A percentile compares a stretch with the other conserved stretches of the same genome.
Evolutionary conservation across 1,140 invertebrate genomes (phyloP).

Genomic region (Drosophila melanica): DNA sequence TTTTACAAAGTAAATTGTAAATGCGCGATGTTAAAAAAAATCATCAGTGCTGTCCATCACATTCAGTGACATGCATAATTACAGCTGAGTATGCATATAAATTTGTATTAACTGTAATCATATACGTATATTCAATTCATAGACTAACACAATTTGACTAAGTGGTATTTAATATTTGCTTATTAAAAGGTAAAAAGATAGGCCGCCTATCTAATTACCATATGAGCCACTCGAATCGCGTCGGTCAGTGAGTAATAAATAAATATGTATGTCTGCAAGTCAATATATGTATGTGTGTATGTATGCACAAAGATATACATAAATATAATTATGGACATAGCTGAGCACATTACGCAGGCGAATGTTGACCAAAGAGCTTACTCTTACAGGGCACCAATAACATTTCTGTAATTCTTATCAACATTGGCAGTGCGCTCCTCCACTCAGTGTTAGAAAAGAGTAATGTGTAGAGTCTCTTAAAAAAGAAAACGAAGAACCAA

Average conservation of each 20-base stretch:
- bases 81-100: not conserved
- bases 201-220: not conserved
- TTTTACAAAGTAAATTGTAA: not conserved
- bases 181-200: not conserved
- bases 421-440: not conserved
- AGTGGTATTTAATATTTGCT: not conserved
- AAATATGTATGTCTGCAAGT: no score
- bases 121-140: not conserved
- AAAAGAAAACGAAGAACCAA: not conserved
- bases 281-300: not conserved
- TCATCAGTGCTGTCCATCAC: slow-evolving; percentile 1
- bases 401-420: slow-evolving; percentile 4
- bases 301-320: not conserved
- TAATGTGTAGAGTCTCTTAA: slow-evolving; percentile 12
- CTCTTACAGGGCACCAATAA: not conserved
- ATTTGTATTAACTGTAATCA: not conserved
- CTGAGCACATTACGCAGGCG: not conserved
- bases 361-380: slow-evolving; percentile 17
- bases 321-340: not conserved
- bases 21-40: not conserved
- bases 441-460: not conserved
- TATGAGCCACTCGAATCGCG: not conserved
- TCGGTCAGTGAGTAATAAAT: slow-evolving; percentile 14
- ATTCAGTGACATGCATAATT: not conserved
- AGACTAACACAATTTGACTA: not conserved